Conservation (phyloP, 1,140 invertebrate species). For the Drosophila sechellia region DNA sequence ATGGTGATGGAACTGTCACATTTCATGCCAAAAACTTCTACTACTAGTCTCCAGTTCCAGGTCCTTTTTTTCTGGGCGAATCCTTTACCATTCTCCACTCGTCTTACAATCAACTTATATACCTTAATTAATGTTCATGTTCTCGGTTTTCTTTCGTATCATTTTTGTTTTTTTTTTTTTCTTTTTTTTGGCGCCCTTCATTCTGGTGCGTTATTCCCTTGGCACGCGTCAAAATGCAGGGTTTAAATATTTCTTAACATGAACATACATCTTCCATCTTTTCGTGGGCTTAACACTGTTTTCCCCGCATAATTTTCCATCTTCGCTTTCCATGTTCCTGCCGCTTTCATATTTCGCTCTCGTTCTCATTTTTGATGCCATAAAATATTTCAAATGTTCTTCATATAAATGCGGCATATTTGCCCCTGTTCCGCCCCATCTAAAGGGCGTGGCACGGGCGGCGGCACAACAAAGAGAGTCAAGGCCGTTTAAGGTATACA, state of each 20-base stretch:
- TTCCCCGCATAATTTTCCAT: slow-evolving; percentile 27
- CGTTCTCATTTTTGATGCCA: slow-evolving; percentile 4
- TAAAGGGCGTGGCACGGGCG: slow-evolving; percentile 12
- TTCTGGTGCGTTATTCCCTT: slow-evolving; percentile 11
- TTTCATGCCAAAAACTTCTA: slow-evolving; percentile 33
- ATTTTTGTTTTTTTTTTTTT: background rate
- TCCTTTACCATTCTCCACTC: slow-evolving; percentile 7
- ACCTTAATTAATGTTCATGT: slow-evolving; percentile 67
- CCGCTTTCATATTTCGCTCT: background rate
- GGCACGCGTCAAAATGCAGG: slow-evolving; percentile 51
- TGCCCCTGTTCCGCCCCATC: slow-evolving; percentile 1
- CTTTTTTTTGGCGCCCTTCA: background rate
- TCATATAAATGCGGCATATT: slow-evolving; percentile 51
- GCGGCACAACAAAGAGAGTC: slow-evolving; percentile 54
- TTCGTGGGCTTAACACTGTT: slow-evolving; percentile 11
- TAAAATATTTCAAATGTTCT: slow-evolving; percentile 46
- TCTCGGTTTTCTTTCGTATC: slow-evolving; percentile 32
- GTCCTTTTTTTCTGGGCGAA: background rate
- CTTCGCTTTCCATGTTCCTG: slow-evolving; percentile 9
- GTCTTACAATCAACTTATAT: slow-evolving; percentile 41
- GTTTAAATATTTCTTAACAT: slow-evolving; percentile 50
- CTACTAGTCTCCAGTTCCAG: slow-evolving; percentile 2
- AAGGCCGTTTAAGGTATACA: slow-evolving; percentile 35
- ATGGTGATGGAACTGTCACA: slow-evolving; percentile 34
- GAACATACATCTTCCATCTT: slow-evolving; percentile 13